Conservation (phyloP, 2,888 invertebrate genomes). For the Blastobasis adustella region DNA sequence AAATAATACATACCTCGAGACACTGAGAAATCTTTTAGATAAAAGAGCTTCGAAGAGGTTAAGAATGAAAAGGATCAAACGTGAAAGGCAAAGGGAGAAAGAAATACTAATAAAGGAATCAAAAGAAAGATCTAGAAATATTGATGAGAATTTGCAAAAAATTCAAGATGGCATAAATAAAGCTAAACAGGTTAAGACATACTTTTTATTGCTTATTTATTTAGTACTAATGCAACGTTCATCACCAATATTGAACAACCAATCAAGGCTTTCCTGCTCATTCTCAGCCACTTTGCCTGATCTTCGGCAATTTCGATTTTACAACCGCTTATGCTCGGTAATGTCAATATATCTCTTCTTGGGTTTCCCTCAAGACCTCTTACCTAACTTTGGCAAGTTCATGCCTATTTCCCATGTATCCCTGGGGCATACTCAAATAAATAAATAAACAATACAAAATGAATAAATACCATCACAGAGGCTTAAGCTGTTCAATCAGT, state of each 20-base stretch:
- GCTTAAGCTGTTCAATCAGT: no score
- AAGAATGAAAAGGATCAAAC: slow-evolving; percentile 54
- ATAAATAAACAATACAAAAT: no score
- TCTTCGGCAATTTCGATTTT: no score
- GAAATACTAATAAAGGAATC: slow-evolving; percentile 47
- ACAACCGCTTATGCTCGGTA: neutral
- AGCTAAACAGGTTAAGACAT: slow-evolving; percentile 66
- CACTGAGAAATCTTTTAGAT: slow-evolving; percentile 52
- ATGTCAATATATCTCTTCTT: no score
- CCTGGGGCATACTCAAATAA: no score
- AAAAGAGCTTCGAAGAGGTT: slow-evolving; percentile 64
- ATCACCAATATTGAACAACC: neutral
- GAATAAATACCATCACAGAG: no score
- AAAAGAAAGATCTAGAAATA: slow-evolving; percentile 72
- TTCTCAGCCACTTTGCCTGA: neutral
- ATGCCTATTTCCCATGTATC: no score
- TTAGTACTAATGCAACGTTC: neutral
- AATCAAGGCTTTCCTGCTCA: neutral
- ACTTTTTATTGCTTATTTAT: neutral
- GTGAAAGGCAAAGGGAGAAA: slow-evolving; percentile 46
- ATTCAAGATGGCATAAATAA: slow-evolving; percentile 77
- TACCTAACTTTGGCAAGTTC: neutral
- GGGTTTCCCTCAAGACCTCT: neutral
- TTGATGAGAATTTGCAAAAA: slow-evolving; percentile 79
- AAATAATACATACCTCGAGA: slow-evolving; percentile 49